Evolutionary conservation across 1,140 invertebrate species (phyloP), one percentile per base, ranked within the genome.

Genomic region (Platyura marginata): DNA sequence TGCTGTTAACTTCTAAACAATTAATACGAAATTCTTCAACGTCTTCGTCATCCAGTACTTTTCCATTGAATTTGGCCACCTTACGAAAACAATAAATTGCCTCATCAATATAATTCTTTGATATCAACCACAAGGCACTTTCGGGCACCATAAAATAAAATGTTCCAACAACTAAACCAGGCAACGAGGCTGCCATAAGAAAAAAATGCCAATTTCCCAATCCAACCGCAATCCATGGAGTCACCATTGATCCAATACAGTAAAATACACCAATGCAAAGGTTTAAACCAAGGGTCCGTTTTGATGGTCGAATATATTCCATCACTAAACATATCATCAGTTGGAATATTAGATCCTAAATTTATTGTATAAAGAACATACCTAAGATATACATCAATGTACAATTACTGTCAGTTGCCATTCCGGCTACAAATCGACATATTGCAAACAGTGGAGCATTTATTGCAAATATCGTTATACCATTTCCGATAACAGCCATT

Each of bases 311-410:
- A 15, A 74, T 65, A 51, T 75, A 75, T 57, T 74, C 71, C 60
- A 72, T 62, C 0, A 73, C 71, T 72, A 42, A 16, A 53, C 55
- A 35, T 49, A n/a, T n/a, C n/a, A n/a, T n/a, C n/a, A n/a, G n/a
- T n/a, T n/a, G n/a, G n/a, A n/a, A n/a, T n/a, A n/a, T n/a, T n/a
- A n/a, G n/a, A n/a, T n/a, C n/a, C n/a, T n/a, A n/a, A n/a, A n/a
- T n/a, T n/a, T n/a, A n/a, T n/a, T n/a, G 23, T 20, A 29, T 21
- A 44, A 45, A 38, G 22, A 22, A 52, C 56, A 58, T 51, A 71
- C 71, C 68, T 49, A 74, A 67, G 43, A 75, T 74, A 48, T 75
- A 74, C 68, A 74, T 74, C 59, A 74, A 69, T 41, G 72, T 68
- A 48, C 74, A 75, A 50, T 71, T 71, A 13, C 63, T 67, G 52